Conservation (phyloP, 2,888 invertebrate genomes). For the Tinea semifulvella region DNA sequence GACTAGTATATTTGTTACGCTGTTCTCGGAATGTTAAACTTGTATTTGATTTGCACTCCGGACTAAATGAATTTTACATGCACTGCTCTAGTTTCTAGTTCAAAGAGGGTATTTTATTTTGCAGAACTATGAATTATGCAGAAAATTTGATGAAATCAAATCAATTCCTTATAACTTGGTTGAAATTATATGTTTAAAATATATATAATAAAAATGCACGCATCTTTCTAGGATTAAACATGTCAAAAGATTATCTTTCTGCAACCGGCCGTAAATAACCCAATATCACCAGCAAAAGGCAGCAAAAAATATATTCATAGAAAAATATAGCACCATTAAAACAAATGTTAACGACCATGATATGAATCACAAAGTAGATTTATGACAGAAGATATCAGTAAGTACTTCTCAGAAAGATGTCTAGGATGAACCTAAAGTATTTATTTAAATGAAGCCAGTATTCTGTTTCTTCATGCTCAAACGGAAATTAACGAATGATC, state of each 20-base stretch:
- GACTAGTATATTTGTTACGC: conserved; percentile 6
- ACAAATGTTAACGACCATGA: not conserved
- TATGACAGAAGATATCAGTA: not conserved
- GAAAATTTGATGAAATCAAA: too few relatives aligned
- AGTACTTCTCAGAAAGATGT: conserved; percentile 1
- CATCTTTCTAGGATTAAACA: too few relatives aligned
- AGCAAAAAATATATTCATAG: not conserved
- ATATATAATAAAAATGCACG: too few relatives aligned
- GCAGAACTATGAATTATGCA: too few relatives aligned
- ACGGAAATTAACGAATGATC: too few relatives aligned
- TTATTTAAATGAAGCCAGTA: not conserved
- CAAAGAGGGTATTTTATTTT: too few relatives aligned
- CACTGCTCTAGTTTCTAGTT: conserved; percentile 5
- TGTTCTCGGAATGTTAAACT: conserved; percentile 6
- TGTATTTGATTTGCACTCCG: conserved; percentile 8
- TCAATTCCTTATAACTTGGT: too few relatives aligned
- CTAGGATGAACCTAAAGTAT: not conserved
- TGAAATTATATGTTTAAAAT: too few relatives aligned
- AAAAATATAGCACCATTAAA: not conserved
- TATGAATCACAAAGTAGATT: not conserved
- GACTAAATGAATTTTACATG: conserved; percentile 4
- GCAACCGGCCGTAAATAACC: too few relatives aligned
- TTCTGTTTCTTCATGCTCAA: too few relatives aligned
- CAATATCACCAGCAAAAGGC: not conserved
- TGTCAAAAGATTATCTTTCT: too few relatives aligned